These are phyloP conservation scores for Trachelus tabidus DNA, from an alignment of 2,888 invertebrate species.

Conservation along the genomic window DNA sequence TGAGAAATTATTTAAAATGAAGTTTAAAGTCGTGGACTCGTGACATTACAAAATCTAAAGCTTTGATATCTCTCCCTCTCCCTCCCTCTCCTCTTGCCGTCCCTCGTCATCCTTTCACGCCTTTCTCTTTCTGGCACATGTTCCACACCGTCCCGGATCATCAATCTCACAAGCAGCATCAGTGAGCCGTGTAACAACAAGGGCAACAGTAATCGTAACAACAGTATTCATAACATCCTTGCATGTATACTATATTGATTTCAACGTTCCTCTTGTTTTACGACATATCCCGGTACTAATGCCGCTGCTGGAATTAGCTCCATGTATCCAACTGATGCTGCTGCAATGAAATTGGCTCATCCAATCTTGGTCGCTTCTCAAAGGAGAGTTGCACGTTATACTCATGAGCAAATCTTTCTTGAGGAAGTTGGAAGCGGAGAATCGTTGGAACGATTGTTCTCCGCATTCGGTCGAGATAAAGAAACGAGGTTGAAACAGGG, in stretches of 20 bases:
- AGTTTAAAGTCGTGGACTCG: background rate
- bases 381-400: background rate
- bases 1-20: background rate
- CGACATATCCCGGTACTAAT: background rate
- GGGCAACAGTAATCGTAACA: no score
- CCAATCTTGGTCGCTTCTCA: background rate
- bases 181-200: background rate
- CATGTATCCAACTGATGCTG: background rate
- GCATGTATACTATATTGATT: background rate
- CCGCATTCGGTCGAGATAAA: background rate
- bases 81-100: background rate
- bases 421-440: background rate
- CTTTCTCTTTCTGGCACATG: background rate
- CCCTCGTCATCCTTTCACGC: fast-evolving
- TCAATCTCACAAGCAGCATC: background rate
- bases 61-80: background rate
- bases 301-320: background rate
- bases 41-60: background rate
- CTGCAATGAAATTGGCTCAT: background rate
- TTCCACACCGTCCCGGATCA: background rate
- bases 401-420: background rate
- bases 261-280: background rate
- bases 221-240: background rate
- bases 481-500: background rate
- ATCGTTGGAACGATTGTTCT: background rate